Conservation (phyloP, 2,888 invertebrate species). For the Rotaria socialis region DNA sequence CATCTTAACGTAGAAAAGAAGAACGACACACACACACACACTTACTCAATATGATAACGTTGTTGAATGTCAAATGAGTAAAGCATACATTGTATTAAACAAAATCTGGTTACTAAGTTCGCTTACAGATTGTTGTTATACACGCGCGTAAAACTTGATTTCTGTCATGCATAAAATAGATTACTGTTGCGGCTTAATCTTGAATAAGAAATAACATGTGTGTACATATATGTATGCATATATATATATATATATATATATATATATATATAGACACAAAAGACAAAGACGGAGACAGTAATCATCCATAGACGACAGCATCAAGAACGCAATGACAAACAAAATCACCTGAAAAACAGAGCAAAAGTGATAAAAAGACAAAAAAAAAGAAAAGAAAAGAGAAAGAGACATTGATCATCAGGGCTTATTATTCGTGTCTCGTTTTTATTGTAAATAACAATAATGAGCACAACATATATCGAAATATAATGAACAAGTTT, state of each 20-base stretch:
- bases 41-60: slow-evolving; percentile 12
- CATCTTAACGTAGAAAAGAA: slow-evolving; percentile 2
- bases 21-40: not conserved
- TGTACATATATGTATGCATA: not conserved
- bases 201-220: not conserved
- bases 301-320: not conserved
- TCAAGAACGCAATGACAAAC: slow-evolving; percentile 7
- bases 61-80: slow-evolving; percentile 29
- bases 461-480: not conserved
- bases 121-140: not conserved
- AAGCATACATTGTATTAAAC: slow-evolving; percentile 22
- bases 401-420: slow-evolving; percentile 4
- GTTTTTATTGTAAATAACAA: not conserved
- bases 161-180: not conserved
- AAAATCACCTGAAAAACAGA: slow-evolving; percentile 21
- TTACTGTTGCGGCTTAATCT: not conserved
- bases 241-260: not conserved
- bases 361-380: not conserved
- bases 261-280: not conserved
- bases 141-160: slow-evolving; percentile 13
- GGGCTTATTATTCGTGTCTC: slow-evolving; percentile 16
- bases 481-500: not conserved
- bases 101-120: slow-evolving; percentile 12
- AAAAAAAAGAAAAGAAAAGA: not conserved
- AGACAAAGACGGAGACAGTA: not conserved